A percentile compares a stretch with the other conserved stretches of the same genome.
These are phyloP conservation scores for Hetaerina titia DNA, from an alignment of 2,888 invertebrate species.

Conservation along the genomic window DNA sequence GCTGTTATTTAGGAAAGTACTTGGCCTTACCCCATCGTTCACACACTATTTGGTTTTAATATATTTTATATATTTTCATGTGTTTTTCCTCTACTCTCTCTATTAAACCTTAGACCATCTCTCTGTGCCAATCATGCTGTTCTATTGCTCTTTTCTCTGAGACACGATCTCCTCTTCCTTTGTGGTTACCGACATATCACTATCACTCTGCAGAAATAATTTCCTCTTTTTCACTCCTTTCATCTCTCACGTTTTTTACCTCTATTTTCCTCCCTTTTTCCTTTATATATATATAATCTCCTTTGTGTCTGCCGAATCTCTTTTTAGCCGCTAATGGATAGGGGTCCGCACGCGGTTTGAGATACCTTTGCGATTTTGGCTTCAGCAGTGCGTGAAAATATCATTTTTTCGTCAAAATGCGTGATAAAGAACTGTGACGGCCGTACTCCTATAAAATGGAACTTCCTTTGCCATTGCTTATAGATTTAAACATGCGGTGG, in stretches of 20 bases:
- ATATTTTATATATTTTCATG: too few species aligned
- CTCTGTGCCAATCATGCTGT: not conserved
- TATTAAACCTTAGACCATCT: not conserved
- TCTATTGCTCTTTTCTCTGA: constrained; percentile 11
- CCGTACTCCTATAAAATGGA: too few species aligned
- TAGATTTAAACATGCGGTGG: too few species aligned
- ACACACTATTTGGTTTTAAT: too few species aligned
- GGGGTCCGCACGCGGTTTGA: constrained; percentile 22
- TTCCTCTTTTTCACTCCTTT: not conserved
- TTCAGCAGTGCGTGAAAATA: constrained; percentile 16
- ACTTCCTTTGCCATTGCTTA: too few species aligned
- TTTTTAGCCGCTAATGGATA: constrained; percentile 3
- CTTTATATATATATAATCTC: not conserved
- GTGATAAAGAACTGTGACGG: not conserved
- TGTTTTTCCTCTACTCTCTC: not conserved
- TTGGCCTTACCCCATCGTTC: too few species aligned
- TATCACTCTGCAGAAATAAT: constrained; percentile 11
- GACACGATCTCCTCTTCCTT: not conserved
- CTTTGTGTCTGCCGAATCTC: constrained; percentile 19
- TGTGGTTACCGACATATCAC: not conserved
- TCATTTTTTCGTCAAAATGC: not conserved
- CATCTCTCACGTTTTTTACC: not conserved
- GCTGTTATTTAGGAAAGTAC: too few species aligned
- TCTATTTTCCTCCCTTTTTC: not conserved
- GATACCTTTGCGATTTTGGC: not conserved